Evolutionary conservation across 2,113 vertebrate genomes (phyloP), one percentile per base, ranked within the genome.

Genomic region (Strigops habroptila): DNA sequence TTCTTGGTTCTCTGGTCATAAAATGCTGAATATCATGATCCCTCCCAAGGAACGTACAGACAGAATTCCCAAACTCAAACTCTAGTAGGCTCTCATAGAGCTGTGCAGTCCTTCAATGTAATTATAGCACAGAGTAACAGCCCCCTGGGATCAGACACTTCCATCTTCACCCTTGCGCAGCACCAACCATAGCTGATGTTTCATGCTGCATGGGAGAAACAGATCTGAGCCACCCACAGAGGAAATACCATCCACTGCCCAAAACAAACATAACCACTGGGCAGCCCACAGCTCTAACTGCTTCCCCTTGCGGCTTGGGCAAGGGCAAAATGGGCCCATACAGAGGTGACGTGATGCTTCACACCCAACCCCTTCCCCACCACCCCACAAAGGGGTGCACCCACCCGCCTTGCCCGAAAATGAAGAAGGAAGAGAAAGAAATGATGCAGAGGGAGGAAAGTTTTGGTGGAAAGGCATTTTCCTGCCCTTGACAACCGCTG

Each of bases 281-380:
- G 87, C 62, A 96, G 95, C 91, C 95, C 94, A 71, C 94, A 95
- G 81, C 39, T 83, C 69, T 85, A 88, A 94, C 86, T 90, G 91
- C 76, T 96, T 94, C 93, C 93, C 90, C 86, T 94, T 96, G 94
- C 0, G 55, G 95, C 91, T 88, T 82, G 64, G 18, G 77, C 85
- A 88, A 95, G 87, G 81, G 87, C 52, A 87, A 85, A 75, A 73
- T 5, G 52, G 79, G 85, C 67, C 81, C 60, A 39, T 10, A 35
- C 80, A 4, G 21, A 74, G 90, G 67, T 68, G 59, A 94, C 14
- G 53, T 5, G 65, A 84, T 62, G 52, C 57, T 92, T 60, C 3
- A 4, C 35, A 57, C 48, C 24, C 82, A 91, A 0, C 5, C 22
- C 85, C 63, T 82, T 85, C 91, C 53, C 44, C 31, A 39, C 53